A percentile compares a stretch with the other conserved stretches of the same genome.
Evolutionary conservation across 2,888 invertebrate genomes (phyloP).

Genomic region (Lottia scabra): DNA sequence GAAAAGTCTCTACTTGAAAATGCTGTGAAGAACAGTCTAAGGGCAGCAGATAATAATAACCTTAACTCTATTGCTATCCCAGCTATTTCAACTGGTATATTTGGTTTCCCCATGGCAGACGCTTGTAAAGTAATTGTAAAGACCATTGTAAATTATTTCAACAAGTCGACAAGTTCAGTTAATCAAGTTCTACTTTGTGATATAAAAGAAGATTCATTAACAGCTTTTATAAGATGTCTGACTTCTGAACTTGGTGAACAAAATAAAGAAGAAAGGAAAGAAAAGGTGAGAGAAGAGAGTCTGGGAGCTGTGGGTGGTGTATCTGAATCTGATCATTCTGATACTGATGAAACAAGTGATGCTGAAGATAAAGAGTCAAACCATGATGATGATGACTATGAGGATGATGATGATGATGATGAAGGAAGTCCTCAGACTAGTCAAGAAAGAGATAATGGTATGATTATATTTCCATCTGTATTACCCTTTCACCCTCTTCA

Average conservation of each 20-base stretch:
- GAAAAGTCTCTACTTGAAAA: conserved; percentile 31
- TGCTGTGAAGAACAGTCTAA: conserved; percentile 33
- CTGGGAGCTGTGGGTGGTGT: background rate
- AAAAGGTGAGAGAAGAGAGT: background rate
- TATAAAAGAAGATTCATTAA: conserved; percentile 17
- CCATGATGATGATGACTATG: too few relatives aligned
- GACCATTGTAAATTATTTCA: conserved; percentile 20
- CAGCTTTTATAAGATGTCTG: conserved; percentile 23
- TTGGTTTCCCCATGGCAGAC: conserved; percentile 36
- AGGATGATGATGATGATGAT: too few relatives aligned
- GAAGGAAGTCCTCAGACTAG: too few relatives aligned
- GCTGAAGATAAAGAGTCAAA: too few relatives aligned
- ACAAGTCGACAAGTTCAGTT: conserved; percentile 6
- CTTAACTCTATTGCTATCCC: conserved; percentile 46
- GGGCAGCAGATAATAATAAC: conserved; percentile 19
- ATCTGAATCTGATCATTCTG: background rate
- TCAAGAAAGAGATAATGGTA: too few relatives aligned
- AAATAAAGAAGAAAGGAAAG: background rate
- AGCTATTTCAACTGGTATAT: conserved; percentile 45
- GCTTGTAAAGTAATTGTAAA: conserved; percentile 21
- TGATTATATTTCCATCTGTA: too few relatives aligned
- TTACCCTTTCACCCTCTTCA: too few relatives aligned
- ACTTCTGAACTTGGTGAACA: conserved; percentile 15
- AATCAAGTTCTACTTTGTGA: conserved; percentile 31
- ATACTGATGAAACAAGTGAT: background rate